Conservation (phyloP, 2,797 vertebrate genomes). For the Bradypodion ventrale region DNA sequence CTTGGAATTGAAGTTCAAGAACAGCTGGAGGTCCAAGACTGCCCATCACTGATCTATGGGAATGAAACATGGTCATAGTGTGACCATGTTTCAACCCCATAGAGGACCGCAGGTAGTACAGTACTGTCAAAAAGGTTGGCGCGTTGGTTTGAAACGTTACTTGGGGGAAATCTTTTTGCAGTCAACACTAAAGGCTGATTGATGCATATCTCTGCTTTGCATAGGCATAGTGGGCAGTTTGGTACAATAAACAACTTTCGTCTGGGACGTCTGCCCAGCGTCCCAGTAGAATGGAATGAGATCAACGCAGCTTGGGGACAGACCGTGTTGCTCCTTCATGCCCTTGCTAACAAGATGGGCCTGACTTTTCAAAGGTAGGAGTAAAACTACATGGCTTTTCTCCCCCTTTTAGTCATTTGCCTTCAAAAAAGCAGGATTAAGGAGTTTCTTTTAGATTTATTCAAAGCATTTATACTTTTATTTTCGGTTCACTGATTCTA, state of each 20-base stretch:
- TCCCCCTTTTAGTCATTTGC: rapidly evolving
- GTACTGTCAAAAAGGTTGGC: too few relatives aligned
- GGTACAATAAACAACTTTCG: conserved; percentile 99
- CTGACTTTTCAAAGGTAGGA: conserved; percentile 93
- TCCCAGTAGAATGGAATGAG: conserved; percentile 98
- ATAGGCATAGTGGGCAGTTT: conserved; percentile 97
- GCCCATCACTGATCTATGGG: too few relatives aligned
- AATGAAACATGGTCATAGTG: too few relatives aligned
- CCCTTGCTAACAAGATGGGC: conserved; percentile 97
- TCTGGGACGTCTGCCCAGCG: conserved; percentile 93
- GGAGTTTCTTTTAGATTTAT: not conserved
- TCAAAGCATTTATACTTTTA: not conserved
- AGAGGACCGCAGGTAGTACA: too few relatives aligned
- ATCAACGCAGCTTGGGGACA: conserved; percentile 99
- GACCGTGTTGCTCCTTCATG: conserved; percentile 94
- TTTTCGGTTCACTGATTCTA: not conserved
- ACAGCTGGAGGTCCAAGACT: too few relatives aligned
- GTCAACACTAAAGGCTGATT: not conserved
- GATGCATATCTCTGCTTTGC: conserved; percentile 14
- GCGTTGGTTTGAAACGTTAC: not conserved
- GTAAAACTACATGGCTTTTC: rapidly evolving
- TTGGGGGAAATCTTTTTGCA: rapidly evolving
- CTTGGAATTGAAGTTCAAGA: too few relatives aligned
- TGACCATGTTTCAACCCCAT: too few relatives aligned
- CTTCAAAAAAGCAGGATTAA: not conserved